Evolutionary conservation across 1,140 invertebrate genomes (phyloP).

Genomic region (Mercenaria mercenaria): DNA sequence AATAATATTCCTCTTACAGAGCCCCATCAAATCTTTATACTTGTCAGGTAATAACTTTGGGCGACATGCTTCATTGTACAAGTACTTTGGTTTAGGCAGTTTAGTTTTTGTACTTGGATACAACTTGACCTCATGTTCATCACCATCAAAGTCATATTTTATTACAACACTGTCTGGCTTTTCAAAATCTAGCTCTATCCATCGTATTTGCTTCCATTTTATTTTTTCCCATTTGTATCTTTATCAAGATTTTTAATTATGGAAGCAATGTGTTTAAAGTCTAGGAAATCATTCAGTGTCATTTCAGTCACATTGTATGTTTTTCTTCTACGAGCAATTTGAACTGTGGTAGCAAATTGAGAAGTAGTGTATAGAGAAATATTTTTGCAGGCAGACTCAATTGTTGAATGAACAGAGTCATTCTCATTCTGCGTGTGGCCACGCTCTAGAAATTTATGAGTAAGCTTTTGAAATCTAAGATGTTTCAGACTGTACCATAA

Average conservation of each 20-base stretch:
- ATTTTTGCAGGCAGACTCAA: not conserved
- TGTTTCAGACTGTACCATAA: not conserved
- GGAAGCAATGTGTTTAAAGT: not conserved
- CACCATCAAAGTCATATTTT: too few species aligned
- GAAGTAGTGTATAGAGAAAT: not conserved
- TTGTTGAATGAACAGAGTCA: slow-evolving; percentile 1
- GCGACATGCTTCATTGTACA: too few species aligned
- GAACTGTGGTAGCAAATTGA: not conserved
- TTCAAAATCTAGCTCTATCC: too few species aligned
- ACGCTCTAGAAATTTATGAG: slow-evolving; percentile 27
- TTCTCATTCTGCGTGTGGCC: slow-evolving; percentile 31
- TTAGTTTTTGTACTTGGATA: too few species aligned
- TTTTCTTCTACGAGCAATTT: not conserved
- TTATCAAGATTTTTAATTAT: not conserved
- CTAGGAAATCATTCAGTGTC: not conserved
- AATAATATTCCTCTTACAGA: too few species aligned
- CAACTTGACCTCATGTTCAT: too few species aligned
- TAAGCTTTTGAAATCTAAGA: not conserved
- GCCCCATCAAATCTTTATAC: too few species aligned
- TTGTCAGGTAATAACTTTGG: too few species aligned
- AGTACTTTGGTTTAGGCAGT: too few species aligned
- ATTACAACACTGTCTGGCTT: too few species aligned
- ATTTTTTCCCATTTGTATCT: not conserved
- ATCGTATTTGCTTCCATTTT: not conserved
- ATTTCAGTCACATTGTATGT: slow-evolving; percentile 19